Percentiles rank a stretch among this genome's conserved stretches.
These are phyloP conservation scores for Notechis scutatus DNA, from an alignment of 2,113 vertebrate species.

Conservation along the genomic window DNA sequence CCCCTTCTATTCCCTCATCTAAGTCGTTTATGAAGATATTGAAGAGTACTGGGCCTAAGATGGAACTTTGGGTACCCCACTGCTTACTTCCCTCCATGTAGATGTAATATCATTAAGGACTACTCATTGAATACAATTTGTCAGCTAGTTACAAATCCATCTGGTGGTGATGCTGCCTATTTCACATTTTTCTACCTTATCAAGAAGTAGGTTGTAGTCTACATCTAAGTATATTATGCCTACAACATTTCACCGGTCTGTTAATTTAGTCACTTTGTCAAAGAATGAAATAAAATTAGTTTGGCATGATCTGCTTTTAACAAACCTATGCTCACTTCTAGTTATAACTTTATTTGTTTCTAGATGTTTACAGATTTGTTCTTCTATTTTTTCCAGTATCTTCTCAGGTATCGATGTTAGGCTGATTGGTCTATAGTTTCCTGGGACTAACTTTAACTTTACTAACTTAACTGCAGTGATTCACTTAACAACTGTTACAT, in stretches of 20 bases:
- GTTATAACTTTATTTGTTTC: background rate
- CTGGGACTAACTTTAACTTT: background rate
- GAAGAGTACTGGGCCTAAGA: background rate
- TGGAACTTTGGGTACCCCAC: background rate
- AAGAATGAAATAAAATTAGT: background rate
- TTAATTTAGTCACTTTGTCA: background rate
- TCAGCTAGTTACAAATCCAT: background rate
- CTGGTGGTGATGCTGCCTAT: background rate
- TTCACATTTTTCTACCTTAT: background rate
- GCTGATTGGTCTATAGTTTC: background rate
- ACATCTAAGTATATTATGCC: background rate
- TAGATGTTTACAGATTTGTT: background rate
- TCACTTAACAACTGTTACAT: background rate
- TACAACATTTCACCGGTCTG: background rate
- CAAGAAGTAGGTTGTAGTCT: background rate
- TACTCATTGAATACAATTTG: background rate
- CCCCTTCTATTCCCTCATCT: background rate
- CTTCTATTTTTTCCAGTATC: background rate
- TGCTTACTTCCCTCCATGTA: background rate
- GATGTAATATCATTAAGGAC: background rate
- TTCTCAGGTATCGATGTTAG: background rate
- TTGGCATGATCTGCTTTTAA: background rate
- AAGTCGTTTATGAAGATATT: background rate
- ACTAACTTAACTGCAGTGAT: background rate
- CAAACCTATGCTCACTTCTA: background rate